A percentile compares a stretch with the other conserved stretches of the same genome.
Evolutionary conservation across 2,113 vertebrate species (phyloP).

Genomic region (Dicrurus megarhynchus): DNA sequence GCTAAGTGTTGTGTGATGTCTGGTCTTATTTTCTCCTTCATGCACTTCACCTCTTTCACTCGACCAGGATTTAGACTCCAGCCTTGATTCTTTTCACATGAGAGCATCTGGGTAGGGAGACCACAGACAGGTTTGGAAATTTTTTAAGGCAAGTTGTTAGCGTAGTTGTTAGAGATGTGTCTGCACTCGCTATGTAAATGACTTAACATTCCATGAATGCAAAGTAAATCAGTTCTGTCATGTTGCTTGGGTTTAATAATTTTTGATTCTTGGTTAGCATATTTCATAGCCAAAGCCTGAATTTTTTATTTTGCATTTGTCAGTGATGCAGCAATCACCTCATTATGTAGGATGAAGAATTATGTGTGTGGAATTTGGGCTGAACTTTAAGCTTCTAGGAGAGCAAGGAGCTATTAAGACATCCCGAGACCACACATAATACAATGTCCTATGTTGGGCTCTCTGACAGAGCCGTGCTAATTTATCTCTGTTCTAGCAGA

Average conservation of each 20-base stretch:
- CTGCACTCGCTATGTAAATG: slow-evolving; percentile 25
- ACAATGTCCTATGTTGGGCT: background rate
- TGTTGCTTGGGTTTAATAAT: slow-evolving; percentile 10
- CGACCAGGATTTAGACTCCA: background rate
- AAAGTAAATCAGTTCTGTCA: background rate
- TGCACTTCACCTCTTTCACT: background rate
- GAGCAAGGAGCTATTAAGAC: background rate
- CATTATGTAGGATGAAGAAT: slow-evolving; percentile 12
- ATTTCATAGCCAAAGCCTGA: background rate
- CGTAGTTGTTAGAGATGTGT: background rate
- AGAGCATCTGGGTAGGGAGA: background rate
- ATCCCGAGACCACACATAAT: background rate
- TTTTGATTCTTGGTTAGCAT: slow-evolving; percentile 36
- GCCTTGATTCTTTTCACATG: background rate
- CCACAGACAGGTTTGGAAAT: background rate
- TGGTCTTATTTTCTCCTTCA: background rate
- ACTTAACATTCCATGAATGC: background rate
- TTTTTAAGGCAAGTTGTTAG: background rate
- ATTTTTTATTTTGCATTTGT: background rate
- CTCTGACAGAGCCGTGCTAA: background rate
- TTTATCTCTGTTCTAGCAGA: slow-evolving; percentile 23
- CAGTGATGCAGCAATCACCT: slow-evolving; percentile 26
- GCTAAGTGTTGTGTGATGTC: background rate
- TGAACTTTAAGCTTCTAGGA: slow-evolving; percentile 35
- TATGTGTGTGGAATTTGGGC: slow-evolving; percentile 22